phyloP scores from a whole-genome alignment of 2,797 vertebrate species.

The Artibeus jamaicensis region DNA sequence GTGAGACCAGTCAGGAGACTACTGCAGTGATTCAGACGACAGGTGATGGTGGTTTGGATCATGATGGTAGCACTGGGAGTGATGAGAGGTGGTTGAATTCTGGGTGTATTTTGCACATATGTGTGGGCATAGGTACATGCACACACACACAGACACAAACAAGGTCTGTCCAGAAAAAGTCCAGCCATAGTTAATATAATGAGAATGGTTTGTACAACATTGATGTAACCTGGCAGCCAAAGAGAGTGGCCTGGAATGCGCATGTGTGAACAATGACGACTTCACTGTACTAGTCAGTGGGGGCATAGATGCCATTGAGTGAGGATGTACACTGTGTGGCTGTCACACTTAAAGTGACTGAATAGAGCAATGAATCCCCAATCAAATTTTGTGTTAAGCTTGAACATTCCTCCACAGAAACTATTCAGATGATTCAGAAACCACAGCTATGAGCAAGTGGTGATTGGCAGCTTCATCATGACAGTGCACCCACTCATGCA shows the following conservation, averaged over 20 bases:
- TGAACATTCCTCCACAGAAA: not conserved
- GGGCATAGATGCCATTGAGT: not conserved
- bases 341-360: not conserved
- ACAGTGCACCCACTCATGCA: not conserved
- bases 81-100: conserved; percentile 22
- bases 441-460: not conserved
- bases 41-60: not conserved
- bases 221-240: not conserved
- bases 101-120: not conserved
- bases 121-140: not conserved
- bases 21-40: not conserved
- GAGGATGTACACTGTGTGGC: not conserved
- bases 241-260: not conserved
- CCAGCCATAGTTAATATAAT: not conserved
- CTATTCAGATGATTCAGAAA: not conserved
- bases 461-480: not conserved
- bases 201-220: not conserved
- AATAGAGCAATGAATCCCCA: not conserved
- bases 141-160: no score
- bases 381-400: not conserved
- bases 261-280: not conserved
- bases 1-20: not conserved
- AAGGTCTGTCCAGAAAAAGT: not conserved
- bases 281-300: not conserved
- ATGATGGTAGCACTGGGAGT: not conserved